A percentile compares a stretch with the other conserved stretches of the same genome.
Evolutionary conservation across 2,113 vertebrate species (phyloP).

Genomic region (Zosterops lateralis): DNA sequence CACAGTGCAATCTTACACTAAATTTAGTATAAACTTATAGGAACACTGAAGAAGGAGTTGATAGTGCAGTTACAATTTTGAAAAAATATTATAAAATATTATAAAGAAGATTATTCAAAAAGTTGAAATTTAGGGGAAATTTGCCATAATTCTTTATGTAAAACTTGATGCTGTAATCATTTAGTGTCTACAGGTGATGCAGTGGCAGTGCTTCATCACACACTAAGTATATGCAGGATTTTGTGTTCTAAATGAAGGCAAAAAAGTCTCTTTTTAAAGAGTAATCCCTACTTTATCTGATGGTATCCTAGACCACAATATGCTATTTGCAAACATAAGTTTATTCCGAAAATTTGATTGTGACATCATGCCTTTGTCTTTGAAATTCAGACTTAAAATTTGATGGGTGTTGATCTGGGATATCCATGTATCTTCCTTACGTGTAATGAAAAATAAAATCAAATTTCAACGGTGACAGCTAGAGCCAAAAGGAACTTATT

Average conservation of each 20-base stretch:
- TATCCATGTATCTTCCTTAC: background rate
- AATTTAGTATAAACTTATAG: background rate
- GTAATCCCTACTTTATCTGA: background rate
- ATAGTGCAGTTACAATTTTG: background rate
- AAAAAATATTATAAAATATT: background rate
- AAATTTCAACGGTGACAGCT: background rate
- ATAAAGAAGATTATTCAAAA: background rate
- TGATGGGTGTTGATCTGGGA: background rate
- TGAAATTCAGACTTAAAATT: slow-evolving; percentile 1
- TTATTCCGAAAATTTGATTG: background rate
- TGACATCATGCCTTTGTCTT: background rate
- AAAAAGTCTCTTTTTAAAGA: background rate
- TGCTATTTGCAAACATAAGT: background rate
- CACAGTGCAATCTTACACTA: background rate
- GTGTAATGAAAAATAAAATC: background rate
- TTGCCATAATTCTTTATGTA: background rate
- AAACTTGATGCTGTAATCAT: background rate
- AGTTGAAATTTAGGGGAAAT: background rate
- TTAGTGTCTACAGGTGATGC: background rate
- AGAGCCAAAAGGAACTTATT: background rate
- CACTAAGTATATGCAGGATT: background rate
- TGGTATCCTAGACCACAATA: background rate
- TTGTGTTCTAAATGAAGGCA: background rate
- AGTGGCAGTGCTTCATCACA: background rate
- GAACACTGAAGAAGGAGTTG: background rate